These are phyloP conservation scores for Emydura subglobosa DNA, from an alignment of 2,113 vertebrate species.

Conservation along the genomic window DNA sequence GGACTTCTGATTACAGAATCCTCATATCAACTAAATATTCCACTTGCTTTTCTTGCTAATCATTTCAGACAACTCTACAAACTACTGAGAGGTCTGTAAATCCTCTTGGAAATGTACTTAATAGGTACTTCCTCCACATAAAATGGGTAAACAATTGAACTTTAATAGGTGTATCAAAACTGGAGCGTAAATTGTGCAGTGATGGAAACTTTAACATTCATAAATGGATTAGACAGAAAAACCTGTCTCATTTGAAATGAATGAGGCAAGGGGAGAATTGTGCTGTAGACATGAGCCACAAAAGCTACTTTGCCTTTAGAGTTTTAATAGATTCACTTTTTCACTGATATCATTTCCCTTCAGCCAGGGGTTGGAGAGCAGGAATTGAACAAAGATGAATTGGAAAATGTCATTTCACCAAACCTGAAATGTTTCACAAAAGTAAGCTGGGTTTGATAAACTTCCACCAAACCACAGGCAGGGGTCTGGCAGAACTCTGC, in stretches of 20 bases:
- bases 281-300: not conserved
- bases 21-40: not conserved
- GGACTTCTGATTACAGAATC: not conserved
- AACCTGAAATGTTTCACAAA: not conserved
- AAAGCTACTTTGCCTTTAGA: not conserved
- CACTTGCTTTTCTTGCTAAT: not conserved
- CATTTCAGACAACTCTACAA: not conserved
- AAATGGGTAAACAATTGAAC: not conserved
- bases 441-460: not conserved
- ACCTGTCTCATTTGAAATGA: not conserved
- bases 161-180: not conserved
- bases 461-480: not conserved
- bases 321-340: not conserved
- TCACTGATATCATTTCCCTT: not conserved
- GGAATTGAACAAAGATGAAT: not conserved
- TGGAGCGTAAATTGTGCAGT: not conserved
- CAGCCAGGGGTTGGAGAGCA: not conserved
- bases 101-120: not conserved
- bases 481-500: no score
- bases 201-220: not conserved
- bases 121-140: not conserved
- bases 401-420: not conserved
- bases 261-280: not conserved
- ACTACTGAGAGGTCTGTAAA: not conserved
- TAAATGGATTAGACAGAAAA: not conserved